phyloP scores from a whole-genome alignment of 2,797 vertebrate species.

The Lepus townsendii region DNA sequence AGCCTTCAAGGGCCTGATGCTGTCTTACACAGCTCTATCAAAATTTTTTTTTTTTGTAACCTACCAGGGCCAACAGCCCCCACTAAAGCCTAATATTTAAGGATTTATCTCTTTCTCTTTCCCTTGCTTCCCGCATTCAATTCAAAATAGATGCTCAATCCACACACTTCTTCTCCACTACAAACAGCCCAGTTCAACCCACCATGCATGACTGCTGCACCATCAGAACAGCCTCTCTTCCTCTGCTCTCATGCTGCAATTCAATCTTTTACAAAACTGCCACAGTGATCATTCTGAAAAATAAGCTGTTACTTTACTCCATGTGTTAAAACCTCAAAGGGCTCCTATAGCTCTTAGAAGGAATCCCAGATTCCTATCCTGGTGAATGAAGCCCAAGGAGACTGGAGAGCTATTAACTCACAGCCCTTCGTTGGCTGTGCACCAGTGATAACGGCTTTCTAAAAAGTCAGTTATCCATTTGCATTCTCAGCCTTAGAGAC shows the following conservation, averaged over 20 bases:
- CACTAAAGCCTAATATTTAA: neutral
- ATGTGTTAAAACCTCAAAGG: neutral
- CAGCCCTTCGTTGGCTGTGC: neutral
- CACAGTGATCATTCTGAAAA: neutral
- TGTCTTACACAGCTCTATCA: neutral
- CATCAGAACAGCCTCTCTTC: neutral
- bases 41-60: neutral
- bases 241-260: neutral
- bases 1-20: neutral
- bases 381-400: neutral
- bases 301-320: neutral
- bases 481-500: neutral
- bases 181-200: neutral
- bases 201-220: neutral
- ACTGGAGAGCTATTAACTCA: neutral
- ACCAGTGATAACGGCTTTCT: neutral
- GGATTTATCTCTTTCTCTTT: conserved; percentile 20
- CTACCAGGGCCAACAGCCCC: neutral
- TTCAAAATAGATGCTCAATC: neutral
- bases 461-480: neutral
- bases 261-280: neutral
- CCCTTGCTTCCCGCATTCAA: neutral
- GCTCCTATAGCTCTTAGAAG: neutral
- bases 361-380: neutral
- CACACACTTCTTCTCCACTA: neutral